These are phyloP conservation scores for Athene cunicularia DNA, from an alignment of 2,113 vertebrate genomes.

Conservation along the genomic window DNA sequence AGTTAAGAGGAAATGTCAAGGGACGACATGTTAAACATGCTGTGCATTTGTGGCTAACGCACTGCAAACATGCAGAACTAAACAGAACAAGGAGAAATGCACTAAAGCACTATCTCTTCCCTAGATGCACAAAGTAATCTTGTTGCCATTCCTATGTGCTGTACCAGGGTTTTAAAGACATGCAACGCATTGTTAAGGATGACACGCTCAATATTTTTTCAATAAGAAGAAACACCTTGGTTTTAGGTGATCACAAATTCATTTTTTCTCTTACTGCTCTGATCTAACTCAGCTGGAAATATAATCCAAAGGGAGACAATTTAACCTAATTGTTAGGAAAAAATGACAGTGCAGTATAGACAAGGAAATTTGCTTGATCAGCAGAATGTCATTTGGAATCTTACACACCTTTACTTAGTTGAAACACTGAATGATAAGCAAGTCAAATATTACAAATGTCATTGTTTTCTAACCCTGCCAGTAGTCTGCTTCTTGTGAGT, in stretches of 20 bases:
- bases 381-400: background rate
- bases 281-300: background rate
- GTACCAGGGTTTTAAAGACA: background rate
- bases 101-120: background rate
- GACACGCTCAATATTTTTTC: background rate
- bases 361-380: background rate
- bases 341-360: background rate
- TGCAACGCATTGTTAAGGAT: background rate
- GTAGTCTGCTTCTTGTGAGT: background rate
- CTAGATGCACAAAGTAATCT: background rate
- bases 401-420: background rate
- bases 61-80: fast-evolving
- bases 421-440: background rate
- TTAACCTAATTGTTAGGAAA: background rate
- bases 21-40: background rate
- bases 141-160: background rate
- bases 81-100: background rate
- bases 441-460: background rate
- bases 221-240: background rate
- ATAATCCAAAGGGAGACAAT: background rate
- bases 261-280: background rate
- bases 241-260: background rate
- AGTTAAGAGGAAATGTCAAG: background rate
- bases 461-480: background rate
- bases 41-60: background rate